These are phyloP conservation scores for Nebria brevicollis DNA, from an alignment of 2,888 invertebrate species.

Conservation along the genomic window DNA sequence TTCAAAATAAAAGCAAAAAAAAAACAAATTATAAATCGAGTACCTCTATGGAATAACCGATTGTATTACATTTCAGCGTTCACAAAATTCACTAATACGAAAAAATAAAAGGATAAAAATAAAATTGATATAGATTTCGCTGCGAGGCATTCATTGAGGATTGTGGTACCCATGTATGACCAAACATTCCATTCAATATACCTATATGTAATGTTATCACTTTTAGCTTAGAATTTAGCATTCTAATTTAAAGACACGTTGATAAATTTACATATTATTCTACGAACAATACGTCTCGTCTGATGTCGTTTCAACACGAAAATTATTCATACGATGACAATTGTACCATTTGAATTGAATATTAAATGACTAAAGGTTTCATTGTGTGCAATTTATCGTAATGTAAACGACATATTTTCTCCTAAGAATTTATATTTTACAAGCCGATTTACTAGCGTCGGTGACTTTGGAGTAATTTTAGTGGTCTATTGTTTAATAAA, in stretches of 20 bases:
- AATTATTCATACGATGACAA: constrained; percentile 1
- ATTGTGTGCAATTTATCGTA: not conserved
- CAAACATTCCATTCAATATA: not conserved
- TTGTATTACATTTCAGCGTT: too few species aligned
- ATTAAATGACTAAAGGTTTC: not conserved
- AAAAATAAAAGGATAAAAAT: too few species aligned
- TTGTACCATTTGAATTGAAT: not conserved
- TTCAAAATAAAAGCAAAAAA: too few species aligned
- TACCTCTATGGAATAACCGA: too few species aligned
- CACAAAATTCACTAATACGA: too few species aligned
- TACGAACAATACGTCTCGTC: not conserved
- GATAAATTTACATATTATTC: not conserved
- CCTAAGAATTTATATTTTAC: not conserved
- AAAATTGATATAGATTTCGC: too few species aligned
- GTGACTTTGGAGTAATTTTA: not conserved
- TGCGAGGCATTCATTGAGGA: too few species aligned
- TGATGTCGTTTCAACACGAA: not conserved
- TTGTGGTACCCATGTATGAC: too few species aligned
- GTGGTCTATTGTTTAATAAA: not conserved
- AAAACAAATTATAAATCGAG: too few species aligned
- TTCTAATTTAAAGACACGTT: not conserved
- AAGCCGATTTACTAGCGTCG: not conserved
- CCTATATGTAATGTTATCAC: not conserved
- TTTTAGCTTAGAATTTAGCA: not conserved
- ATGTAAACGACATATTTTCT: not conserved